phyloP scores from a whole-genome alignment of 2,888 invertebrate genomes.

The Bimastos eiseni region DNA sequence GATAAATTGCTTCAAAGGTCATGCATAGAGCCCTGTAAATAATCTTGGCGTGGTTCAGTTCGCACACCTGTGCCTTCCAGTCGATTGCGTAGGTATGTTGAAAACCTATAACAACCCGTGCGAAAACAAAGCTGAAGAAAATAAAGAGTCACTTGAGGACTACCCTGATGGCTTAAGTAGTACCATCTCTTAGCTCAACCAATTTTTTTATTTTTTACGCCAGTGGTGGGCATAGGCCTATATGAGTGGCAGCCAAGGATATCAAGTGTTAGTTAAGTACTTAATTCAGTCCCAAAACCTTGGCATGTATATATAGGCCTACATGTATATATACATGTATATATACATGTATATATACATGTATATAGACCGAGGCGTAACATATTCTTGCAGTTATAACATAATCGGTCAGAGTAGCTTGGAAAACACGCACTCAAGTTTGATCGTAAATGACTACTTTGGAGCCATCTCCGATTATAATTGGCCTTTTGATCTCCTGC shows the following conservation, averaged over 20 bases:
- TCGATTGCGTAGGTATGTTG: not conserved
- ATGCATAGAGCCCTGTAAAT: not conserved
- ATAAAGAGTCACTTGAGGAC: not conserved
- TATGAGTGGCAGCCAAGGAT: not conserved
- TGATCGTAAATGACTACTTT: not conserved
- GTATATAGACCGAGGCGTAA: too few species aligned
- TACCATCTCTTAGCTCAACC: not conserved
- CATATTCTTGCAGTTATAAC: not conserved
- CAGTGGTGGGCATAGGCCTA: not conserved
- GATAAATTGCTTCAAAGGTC: not conserved
- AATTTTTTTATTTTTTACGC: too few species aligned
- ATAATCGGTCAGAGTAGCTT: not conserved
- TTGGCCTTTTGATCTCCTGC: too few species aligned
- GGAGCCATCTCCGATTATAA: not conserved
- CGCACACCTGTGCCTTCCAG: not conserved
- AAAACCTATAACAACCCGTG: not conserved
- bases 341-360: not conserved
- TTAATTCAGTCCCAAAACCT: not conserved
- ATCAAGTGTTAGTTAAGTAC: not conserved
- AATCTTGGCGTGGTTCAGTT: not conserved
- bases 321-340: too few species aligned
- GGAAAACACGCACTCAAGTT: not conserved
- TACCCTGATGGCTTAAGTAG: not conserved
- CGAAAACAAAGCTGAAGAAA: not conserved
- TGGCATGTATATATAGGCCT: not conserved